phyloP scores from a whole-genome alignment of 1,140 invertebrate genomes.

The Pogonomyrmex barbatus region DNA sequence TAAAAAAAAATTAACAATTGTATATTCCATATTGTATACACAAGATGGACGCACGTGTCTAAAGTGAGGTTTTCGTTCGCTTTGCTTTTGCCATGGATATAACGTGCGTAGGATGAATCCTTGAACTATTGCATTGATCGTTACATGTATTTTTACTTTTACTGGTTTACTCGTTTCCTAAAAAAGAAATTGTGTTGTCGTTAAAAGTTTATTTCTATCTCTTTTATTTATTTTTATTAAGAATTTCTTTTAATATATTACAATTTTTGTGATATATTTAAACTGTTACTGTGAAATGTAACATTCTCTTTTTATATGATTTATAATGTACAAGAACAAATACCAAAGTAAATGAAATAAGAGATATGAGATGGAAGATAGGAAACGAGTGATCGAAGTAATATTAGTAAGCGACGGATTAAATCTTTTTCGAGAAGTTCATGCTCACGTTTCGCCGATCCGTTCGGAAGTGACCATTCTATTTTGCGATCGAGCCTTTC shows the following conservation, averaged over 20 bases:
- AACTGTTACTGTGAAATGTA: neutral
- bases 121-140: neutral
- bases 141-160: conserved; percentile 31
- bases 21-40: neutral
- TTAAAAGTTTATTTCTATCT: neutral
- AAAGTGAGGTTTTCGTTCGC: neutral
- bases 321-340: neutral
- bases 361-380: neutral
- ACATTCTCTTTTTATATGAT: neutral
- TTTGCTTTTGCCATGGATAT: neutral
- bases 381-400: neutral
- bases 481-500: conserved; percentile 54
- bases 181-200: neutral
- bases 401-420: neutral
- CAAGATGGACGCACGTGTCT: neutral
- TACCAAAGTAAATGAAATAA: neutral
- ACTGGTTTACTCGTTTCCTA: neutral
- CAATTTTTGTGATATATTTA: neutral
- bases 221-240: neutral
- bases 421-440: neutral
- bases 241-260: neutral
- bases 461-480: conserved; percentile 56
- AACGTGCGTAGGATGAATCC: neutral
- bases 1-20: conserved; percentile 37
- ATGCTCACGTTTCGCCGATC: neutral